Evolutionary conservation across 2,888 invertebrate species (phyloP).

Genomic region (Microplitis manilae): DNA sequence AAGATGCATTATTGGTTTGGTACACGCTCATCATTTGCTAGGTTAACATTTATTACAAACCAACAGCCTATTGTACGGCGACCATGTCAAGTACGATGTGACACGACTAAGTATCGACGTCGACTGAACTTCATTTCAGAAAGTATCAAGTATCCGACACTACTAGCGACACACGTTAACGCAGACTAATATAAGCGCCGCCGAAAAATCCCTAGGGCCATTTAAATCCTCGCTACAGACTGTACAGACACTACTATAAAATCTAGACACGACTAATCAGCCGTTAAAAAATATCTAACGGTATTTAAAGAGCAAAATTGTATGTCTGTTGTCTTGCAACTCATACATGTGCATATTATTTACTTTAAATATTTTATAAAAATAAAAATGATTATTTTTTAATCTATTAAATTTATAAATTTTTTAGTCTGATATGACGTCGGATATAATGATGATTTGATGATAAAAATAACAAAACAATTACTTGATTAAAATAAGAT

Average conservation of each 20-base stretch:
- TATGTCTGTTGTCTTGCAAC: not conserved
- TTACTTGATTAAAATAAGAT: conserved; percentile 8
- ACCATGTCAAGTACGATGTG: not conserved
- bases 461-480: conserved; percentile 8
- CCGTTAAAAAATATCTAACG: conserved; percentile 46
- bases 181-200: not conserved
- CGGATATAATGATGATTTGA: not conserved
- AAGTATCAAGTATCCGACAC: not conserved
- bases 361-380: no score
- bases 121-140: not conserved
- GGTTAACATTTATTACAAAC: not conserved
- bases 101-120: not conserved
- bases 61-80: not conserved
- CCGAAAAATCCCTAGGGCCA: not conserved
- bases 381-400: no score
- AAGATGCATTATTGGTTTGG: no score
- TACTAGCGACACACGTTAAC: no score
- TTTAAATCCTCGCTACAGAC: not conserved
- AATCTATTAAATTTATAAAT: no score
- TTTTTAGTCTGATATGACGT: conserved; percentile 42
- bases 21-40: no score
- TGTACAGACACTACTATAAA: not conserved
- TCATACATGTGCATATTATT: no score
- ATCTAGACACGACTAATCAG: not conserved
- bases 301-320: conserved; percentile 65